Evolutionary conservation across 1,140 invertebrate genomes (phyloP).

Genomic region (Stenopsyche tienmushanensis): DNA sequence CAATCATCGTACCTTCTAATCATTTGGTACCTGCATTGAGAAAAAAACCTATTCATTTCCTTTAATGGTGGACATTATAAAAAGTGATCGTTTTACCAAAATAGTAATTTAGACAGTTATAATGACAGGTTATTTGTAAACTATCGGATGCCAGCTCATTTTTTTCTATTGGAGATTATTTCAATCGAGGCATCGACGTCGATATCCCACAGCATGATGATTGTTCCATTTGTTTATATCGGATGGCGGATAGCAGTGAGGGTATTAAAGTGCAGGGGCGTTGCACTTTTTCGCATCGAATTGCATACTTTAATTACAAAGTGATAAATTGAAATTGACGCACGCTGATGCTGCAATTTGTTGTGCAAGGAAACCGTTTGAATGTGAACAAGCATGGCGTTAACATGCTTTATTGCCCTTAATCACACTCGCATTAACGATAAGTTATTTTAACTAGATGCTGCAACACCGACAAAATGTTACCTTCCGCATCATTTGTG

Average conservation of each 20-base stretch:
- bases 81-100: slow-evolving; percentile 39
- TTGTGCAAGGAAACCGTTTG: slow-evolving; percentile 18
- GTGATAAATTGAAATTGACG: not conserved
- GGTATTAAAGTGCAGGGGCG: no score
- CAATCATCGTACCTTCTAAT: slow-evolving; percentile 17
- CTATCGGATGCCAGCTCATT: slow-evolving; percentile 5
- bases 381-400: not conserved
- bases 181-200: not conserved
- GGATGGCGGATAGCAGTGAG: no score
- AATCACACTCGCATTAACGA: slow-evolving; percentile 10
- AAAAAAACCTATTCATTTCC: slow-evolving; percentile 29
- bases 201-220: not conserved
- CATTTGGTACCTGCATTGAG: slow-evolving; percentile 9
- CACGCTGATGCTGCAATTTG: not conserved
- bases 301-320: no score
- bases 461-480: slow-evolving; percentile 10
- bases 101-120: slow-evolving; percentile 38
- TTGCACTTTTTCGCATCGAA: no score
- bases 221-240: not conserved
- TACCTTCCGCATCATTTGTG: no score
- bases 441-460: slow-evolving; percentile 13
- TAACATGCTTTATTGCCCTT: slow-evolving; percentile 16
- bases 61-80: slow-evolving; percentile 40
- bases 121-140: slow-evolving; percentile 36
- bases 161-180: not conserved